Percentiles rank a stretch among this genome's conserved stretches.
Conservation (phyloP, 2,797 vertebrate genomes). For the Protosalanx chinensis region DNA sequence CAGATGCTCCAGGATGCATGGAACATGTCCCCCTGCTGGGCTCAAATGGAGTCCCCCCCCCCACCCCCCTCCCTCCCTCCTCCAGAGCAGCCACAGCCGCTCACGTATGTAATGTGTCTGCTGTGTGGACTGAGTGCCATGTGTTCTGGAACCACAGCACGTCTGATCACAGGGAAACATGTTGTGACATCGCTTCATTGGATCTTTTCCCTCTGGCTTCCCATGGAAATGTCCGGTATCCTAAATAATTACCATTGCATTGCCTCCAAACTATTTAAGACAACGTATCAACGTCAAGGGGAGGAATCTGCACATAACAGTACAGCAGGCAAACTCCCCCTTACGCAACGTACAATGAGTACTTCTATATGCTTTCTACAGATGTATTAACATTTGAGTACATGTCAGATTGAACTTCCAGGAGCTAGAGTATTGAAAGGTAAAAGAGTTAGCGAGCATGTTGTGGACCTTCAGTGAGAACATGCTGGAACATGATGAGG, state of each 20-base stretch:
- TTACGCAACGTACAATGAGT: not conserved
- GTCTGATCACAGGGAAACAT: not conserved
- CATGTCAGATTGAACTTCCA: not conserved
- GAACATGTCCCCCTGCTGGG: conserved; percentile 37
- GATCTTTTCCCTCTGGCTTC: conserved; percentile 18
- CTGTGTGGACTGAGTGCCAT: not conserved
- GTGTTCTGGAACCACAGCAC: conserved; percentile 3
- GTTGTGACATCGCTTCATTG: not conserved
- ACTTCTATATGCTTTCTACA: no score
- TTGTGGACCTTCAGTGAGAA: no score
- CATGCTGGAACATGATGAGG: not conserved
- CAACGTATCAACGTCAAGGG: not conserved
- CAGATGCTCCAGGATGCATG: conserved; percentile 35
- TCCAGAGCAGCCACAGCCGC: conserved; percentile 1
- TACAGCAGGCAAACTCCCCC: not conserved
- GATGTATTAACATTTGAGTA: not conserved
- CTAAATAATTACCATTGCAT: not conserved
- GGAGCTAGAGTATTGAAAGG: not conserved
- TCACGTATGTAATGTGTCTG: conserved; percentile 18
- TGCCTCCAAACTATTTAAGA: not conserved
- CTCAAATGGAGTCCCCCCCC: conserved; percentile 37
- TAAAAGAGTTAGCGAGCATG: no score
- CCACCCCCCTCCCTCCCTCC: conserved; percentile 11
- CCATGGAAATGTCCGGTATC: conserved; percentile 10
- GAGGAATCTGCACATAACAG: not conserved